Base-by-base conservation (phyloP, 2,888 invertebrate species). In the Pheosia gnoma region DNA sequence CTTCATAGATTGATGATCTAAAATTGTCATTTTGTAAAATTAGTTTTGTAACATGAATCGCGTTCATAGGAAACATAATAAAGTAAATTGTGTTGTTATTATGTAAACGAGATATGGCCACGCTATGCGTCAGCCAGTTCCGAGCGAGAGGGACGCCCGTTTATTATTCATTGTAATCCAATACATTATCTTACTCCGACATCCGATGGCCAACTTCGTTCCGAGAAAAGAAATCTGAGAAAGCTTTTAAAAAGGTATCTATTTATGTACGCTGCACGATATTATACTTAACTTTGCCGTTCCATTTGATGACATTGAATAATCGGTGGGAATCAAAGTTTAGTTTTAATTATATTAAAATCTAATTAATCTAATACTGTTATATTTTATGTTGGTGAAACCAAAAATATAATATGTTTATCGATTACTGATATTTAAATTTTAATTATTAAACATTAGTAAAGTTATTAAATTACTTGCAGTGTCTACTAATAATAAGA, bases 81-180 rank as follows among this genome's bases (percentile, higher is more conserved):
- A 71, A 78, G 71, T 73, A 68, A 70, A 74, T 75, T 80, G 72
- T 69, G 67, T 74, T 74, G 79, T 76, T 78, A 75, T 80, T 80
- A 77, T 76, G 79, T 79, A 78, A 82, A 80, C 68, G 76, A 78
- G 72, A 72, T 79, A 69, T 77, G 68, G 67, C 67, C 74, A 71
- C 74, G 60, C 72, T 71, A 79, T 82, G 80, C 82, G 83, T 84
- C 84, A 85, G 75, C 81, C 71, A 75, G 77, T 78, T 74, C 76
- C 73, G 67, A 73, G 72, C 71, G 77, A 79, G 71, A 75, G 77
- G 79, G 80, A 75, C 75, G 77, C 80, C 81, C 80, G 79, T 88
- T 87, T 84, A 84, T 87, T 86, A 90, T 89, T 90, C 86, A 88
- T 82, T 82, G 88, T 87, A 88, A 90, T 85, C 83, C 80, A 84